Conservation (phyloP, 2,888 invertebrate species). For the Agrochola litura region DNA sequence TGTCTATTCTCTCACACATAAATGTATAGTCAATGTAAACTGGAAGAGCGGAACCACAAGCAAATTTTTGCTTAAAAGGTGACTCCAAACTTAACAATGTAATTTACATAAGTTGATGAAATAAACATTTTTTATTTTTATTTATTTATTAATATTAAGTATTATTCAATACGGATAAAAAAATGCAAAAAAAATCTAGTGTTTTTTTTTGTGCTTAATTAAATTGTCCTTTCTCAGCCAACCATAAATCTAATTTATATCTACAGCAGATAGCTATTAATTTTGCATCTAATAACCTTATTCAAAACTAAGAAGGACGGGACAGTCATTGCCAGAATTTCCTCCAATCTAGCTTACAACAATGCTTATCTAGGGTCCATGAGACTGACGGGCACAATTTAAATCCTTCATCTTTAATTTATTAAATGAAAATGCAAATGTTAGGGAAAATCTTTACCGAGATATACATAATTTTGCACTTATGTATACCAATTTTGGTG, state of each 20-base stretch:
- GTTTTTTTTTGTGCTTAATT: not conserved
- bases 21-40: too few species aligned
- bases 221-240: not conserved
- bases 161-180: not conserved
- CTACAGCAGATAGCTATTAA: not conserved
- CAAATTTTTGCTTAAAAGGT: too few species aligned
- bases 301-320: constrained; percentile 5
- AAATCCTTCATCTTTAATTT: constrained; percentile 39
- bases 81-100: too few species aligned
- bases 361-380: constrained; percentile 35
- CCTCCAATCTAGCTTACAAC: constrained; percentile 40
- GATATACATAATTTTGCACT: constrained; percentile 39
- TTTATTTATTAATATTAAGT: too few species aligned
- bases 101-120: too few species aligned
- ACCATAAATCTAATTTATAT: not conserved
- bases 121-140: too few species aligned
- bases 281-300: constrained; percentile 4
- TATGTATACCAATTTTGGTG: not conserved
- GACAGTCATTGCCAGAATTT: constrained; percentile 5
- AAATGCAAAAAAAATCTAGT: not conserved
- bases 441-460: constrained; percentile 28
- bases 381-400: constrained; percentile 29
- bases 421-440: constrained; percentile 59
- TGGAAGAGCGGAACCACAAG: too few species aligned
- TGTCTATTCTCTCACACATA: too few species aligned